Conservation (phyloP, 1,140 invertebrate genomes). For the Pteromalus puparum region DNA sequence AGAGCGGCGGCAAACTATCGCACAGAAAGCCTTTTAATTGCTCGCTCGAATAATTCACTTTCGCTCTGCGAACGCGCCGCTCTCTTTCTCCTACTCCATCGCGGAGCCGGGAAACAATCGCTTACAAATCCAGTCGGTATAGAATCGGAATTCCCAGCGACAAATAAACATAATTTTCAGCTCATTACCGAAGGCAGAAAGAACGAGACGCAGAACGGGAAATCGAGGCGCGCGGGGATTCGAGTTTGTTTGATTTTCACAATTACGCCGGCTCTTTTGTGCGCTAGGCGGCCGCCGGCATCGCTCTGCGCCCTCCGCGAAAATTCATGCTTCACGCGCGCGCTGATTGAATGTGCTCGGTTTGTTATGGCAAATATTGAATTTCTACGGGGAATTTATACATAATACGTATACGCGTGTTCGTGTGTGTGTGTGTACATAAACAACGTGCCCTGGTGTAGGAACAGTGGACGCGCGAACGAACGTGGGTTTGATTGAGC, state of each 20-base stretch:
- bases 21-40: too few species aligned
- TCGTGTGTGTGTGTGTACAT: background rate
- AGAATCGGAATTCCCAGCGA: background rate
- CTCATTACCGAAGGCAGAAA: background rate
- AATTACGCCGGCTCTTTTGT: background rate
- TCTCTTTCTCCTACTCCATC: background rate
- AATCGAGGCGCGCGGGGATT: background rate
- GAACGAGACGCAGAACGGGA: background rate
- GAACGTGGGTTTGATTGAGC: constrained; percentile 3
- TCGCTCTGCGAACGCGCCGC: too few species aligned
- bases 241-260: constrained; percentile 20
- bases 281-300: too few species aligned
- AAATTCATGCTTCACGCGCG: constrained; percentile 22
- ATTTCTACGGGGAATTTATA: constrained; percentile 16
- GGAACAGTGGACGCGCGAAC: too few species aligned
- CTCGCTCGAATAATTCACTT: too few species aligned
- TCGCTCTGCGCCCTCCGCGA: background rate
- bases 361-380: constrained; percentile 39
- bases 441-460: background rate
- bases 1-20: too few species aligned
- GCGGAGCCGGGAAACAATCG: too few species aligned
- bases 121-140: background rate
- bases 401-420: background rate
- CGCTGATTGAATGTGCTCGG: constrained; percentile 28
- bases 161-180: constrained; percentile 16